Evolutionary conservation across 2,888 invertebrate species (phyloP), one percentile per base, ranked within the genome.

Genomic region (Odontocolon sp.): DNA sequence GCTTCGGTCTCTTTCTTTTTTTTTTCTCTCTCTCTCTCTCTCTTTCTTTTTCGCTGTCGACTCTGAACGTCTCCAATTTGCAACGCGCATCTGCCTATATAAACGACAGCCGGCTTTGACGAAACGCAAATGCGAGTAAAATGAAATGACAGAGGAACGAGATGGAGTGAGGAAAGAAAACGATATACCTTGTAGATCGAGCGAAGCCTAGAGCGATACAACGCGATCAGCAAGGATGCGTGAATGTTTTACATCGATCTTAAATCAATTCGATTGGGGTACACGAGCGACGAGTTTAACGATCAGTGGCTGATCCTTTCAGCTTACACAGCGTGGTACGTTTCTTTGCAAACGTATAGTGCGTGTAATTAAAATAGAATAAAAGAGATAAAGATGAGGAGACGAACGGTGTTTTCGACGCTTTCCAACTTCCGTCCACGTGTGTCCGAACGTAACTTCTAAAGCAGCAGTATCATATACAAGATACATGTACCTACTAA

Each of bases 51-150:
- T n/a, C n/a, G n/a, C 11, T 50, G 68, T 72, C 68, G 50, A 33
- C 68, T 71, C 59, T 67, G 67, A 52, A 57, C 57, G 77, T 64
- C 77, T 83, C 86, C 88, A 89, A 89, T 89, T 89, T 89, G 84
- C 82, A 82, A 82, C 42, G 82, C 78, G 85, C 89, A 89, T 89
- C 89, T 89, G 89, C 89, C 85, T 77, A 64, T 59, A 64, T 38
- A 79, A 82, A 85, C 85, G 86, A 87, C 88, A 86, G 87, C 86
- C 85, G 87, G 84, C 85, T 85, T 86, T 87, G 88, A 88, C 87
- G 86, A 86, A 88, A 87, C 87, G 87, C 83, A 87, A 88, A 87
- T 87, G 56, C 38, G 38, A 63, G 18, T 63, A 40, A 56, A 57
- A 56, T 54, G 26, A 42, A 47, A 66, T 38, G 64, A 64, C 50